phyloP scores from a whole-genome alignment of 2,797 vertebrate species.

The Prionace glauca region DNA sequence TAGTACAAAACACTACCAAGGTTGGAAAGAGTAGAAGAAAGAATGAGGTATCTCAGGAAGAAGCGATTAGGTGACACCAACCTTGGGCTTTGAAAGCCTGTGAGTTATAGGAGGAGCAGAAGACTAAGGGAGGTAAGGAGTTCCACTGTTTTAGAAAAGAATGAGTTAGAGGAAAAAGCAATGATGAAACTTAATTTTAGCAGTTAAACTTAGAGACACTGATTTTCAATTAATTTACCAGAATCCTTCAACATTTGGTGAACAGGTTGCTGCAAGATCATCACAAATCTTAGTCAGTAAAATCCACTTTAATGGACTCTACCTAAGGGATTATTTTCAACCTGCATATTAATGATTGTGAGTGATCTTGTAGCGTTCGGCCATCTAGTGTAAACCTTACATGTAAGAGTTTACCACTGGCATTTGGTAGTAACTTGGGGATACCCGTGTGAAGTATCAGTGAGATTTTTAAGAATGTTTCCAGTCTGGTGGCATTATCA shows the following conservation, averaged over 20 bases:
- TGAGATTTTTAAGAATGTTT: not conserved
- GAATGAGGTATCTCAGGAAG: not conserved
- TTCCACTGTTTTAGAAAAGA: conserved; percentile 23
- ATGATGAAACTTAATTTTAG: not conserved
- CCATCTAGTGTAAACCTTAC: not conserved
- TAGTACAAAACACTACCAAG: conserved; percentile 10
- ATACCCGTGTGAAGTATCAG: not conserved
- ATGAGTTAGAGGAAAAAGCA: not conserved
- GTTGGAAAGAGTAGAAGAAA: conserved; percentile 19
- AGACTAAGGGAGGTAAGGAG: conserved; percentile 4
- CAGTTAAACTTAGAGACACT: not conserved
- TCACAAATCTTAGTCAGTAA: not conserved
- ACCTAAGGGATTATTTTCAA: not conserved
- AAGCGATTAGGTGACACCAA: not conserved
- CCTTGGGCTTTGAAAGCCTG: not conserved
- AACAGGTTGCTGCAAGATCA: not conserved
- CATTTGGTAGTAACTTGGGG: not conserved
- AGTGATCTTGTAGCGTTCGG: not conserved
- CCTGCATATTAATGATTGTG: not conserved
- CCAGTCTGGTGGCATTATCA: not conserved
- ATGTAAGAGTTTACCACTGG: not conserved
- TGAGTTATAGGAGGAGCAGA: not conserved
- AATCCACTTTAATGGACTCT: not conserved
- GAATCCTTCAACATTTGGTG: not conserved
- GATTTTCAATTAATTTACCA: not conserved